Evolutionary conservation across 2,797 vertebrate genomes (phyloP), one percentile per base, ranked within the genome.

Genomic region (Petrocephalus schoutedeni): DNA sequence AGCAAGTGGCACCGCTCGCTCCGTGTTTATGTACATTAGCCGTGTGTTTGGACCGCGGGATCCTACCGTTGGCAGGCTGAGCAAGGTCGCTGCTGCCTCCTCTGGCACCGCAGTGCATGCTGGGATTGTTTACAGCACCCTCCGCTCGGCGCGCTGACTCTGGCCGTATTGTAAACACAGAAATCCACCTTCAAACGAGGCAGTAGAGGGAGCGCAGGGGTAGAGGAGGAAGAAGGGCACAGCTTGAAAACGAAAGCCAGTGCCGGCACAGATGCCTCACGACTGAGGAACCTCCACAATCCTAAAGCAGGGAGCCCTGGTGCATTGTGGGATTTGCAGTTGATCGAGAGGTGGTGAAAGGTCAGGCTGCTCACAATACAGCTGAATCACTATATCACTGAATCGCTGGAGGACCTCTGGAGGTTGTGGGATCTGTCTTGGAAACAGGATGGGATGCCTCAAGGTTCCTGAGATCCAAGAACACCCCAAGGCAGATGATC

Each of bases 141-240:
- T 94, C 94, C 93, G 95, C 92, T 93, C 90, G 90, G 89, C 93
- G 92, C 92, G 92, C 94, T 93, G 92, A 90, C 93, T 92, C 93
- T 93, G 77, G 94, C 94, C 93, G 92, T 94, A 93, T 94, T 94
- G 92, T 94, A 94, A 95, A 94, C 93, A 94, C 92, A 96, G 94
- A 96, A 96, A 96, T 94, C 92, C 92, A 88, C 91, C 94, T 96
- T 97, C 95, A 97, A 95, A 96, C 93, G 93, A 93, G 93, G 91
- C 92, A 92, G 93, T 92, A 92, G 93, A 93, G 92, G 91, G 91
- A 93, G 90, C 92, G 92, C n/a, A 16, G 85, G 61, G 85, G 88
- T 88, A 87, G 85, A 89, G 80, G 89, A 89, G 85, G 85, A 77
- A 32, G 77, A 74, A 54, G 86, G 45, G n/a, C 6, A 1, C 59